These are phyloP conservation scores for Accipiter cooperii DNA, from an alignment of 2,113 vertebrate genomes.

Conservation along the genomic window DNA sequence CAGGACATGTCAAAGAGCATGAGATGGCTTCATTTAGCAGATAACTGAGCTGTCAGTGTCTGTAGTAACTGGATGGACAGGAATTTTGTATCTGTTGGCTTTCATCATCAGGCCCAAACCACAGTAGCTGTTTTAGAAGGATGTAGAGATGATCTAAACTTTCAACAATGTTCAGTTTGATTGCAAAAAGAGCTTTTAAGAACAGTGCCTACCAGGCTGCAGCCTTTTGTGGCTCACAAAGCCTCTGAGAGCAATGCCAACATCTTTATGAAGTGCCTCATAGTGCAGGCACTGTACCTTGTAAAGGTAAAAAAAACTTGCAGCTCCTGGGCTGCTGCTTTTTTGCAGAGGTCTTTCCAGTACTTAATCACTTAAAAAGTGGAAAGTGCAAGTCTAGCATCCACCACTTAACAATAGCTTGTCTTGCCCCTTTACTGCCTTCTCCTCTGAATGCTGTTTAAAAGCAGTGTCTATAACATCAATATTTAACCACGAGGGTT, in stretches of 20 bases:
- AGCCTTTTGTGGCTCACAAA: background rate
- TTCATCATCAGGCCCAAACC: background rate
- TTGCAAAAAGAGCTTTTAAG: background rate
- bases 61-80: background rate
- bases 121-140: background rate
- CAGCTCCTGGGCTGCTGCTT: background rate
- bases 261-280: background rate
- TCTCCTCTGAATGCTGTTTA: background rate
- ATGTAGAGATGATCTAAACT: background rate
- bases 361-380: background rate
- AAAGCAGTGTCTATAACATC: background rate
- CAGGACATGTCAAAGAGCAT: background rate
- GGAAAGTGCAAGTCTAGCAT: background rate
- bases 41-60: background rate
- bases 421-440: background rate
- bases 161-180: background rate
- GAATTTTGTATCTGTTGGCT: background rate
- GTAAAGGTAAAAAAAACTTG: background rate
- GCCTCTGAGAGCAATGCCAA: background rate
- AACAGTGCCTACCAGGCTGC: background rate
- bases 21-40: background rate
- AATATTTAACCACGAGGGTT: constrained; percentile 23
- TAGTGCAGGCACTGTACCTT: background rate
- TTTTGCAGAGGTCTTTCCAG: background rate
- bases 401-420: background rate